Conservation (phyloP, 2,888 invertebrate genomes). For the Coelopa pilipes region DNA sequence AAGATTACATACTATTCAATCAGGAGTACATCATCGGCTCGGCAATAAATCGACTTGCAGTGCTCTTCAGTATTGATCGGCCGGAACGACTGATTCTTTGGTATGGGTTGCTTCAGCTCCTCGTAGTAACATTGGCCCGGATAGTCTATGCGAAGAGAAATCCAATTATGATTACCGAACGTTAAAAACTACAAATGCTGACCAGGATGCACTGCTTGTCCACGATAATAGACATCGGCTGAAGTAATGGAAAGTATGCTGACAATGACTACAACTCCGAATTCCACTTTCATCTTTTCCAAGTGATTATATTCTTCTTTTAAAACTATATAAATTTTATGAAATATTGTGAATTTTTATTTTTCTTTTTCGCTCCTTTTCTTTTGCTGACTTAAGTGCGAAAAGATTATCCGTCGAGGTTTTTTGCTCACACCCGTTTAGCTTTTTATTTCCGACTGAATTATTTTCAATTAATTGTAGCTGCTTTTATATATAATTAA, state of each 20-base stretch:
- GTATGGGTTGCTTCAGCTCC: slow-evolving; percentile 58
- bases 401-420: not conserved
- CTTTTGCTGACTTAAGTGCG: not conserved
- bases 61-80: slow-evolving; percentile 58
- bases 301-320: too few species aligned
- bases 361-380: not conserved
- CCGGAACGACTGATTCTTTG: slow-evolving; percentile 56
- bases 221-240: slow-evolving; percentile 57
- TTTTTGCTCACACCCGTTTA: slow-evolving; percentile 24
- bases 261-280: not conserved
- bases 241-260: not conserved
- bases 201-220: slow-evolving; percentile 59
- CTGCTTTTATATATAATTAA: slow-evolving; percentile 60
- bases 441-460: slow-evolving; percentile 57
- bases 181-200: slow-evolving; percentile 2
- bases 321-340: too few species aligned
- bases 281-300: slow-evolving; percentile 31
- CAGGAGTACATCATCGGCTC: slow-evolving; percentile 56
- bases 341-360: too few species aligned
- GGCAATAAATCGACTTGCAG: slow-evolving; percentile 56
- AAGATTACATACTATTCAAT: slow-evolving; percentile 53
- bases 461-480: slow-evolving; percentile 60
- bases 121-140: slow-evolving; percentile 61
- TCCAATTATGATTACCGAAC: not conserved
- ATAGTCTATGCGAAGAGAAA: slow-evolving; percentile 47